Percentiles rank a stretch among this genome's conserved stretches.
Evolutionary conservation across 2,888 invertebrate genomes (phyloP).

Genomic region (Drosophila histrio): DNA sequence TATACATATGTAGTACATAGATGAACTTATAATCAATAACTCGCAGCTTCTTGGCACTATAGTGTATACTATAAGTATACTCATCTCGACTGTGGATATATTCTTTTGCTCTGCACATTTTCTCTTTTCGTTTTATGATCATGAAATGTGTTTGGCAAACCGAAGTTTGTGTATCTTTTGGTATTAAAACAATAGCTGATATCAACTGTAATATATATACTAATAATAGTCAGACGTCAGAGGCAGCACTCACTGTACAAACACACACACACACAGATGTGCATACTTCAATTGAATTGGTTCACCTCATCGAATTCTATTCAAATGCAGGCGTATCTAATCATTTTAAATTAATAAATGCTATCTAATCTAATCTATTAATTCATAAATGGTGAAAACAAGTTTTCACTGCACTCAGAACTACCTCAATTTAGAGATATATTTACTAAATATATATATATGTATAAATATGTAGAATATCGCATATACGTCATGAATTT

Average conservation of each 20-base stretch:
- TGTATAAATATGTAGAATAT: not conserved
- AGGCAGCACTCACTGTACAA: not conserved
- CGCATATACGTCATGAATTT: not conserved
- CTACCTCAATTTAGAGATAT: constrained; percentile 20
- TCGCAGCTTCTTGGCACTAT: constrained; percentile 48
- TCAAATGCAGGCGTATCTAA: constrained; percentile 40
- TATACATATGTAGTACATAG: not conserved
- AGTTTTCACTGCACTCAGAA: constrained; percentile 21
- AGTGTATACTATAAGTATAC: no score
- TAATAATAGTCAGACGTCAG: not conserved
- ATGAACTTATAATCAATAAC: constrained; percentile 57
- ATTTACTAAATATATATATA: not conserved
- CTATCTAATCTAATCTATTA: constrained; percentile 37
- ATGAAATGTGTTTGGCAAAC: constrained; percentile 8
- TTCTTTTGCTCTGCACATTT: not conserved
- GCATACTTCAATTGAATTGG: not conserved
- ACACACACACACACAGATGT: not conserved
- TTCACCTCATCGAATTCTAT: constrained; percentile 11
- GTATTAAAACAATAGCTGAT: not conserved
- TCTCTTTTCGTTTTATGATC: constrained; percentile 14
- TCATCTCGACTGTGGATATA: not conserved
- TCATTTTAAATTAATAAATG: constrained; percentile 22
- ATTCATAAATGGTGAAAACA: constrained; percentile 15
- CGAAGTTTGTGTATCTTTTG: not conserved
- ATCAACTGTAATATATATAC: not conserved